These are phyloP conservation scores for Melangyna quadrimaculata DNA, from an alignment of 2,888 invertebrate genomes.

Conservation along the genomic window DNA sequence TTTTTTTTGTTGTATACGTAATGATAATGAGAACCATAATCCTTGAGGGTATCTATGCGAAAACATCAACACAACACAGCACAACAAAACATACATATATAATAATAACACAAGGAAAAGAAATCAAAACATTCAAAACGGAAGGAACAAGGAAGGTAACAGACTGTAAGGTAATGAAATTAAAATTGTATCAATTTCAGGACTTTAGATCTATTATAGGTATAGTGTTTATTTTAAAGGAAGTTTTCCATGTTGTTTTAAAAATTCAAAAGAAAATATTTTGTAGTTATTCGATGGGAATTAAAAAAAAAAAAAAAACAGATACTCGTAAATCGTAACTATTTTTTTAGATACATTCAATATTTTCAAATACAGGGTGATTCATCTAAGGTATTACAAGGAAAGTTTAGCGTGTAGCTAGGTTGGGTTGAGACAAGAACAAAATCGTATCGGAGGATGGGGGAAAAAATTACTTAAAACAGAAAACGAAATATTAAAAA, in stretches of 20 bases:
- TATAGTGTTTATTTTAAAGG: not conserved
- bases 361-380: no score
- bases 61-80: constrained; percentile 61
- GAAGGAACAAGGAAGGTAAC: constrained; percentile 71
- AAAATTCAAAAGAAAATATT: not conserved
- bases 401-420: no score
- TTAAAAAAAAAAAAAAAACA: not conserved
- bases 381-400: no score
- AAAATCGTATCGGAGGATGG: no score
- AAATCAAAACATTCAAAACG: constrained; percentile 67
- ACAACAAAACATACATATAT: constrained; percentile 25
- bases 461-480: no score
- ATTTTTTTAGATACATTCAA: no score
- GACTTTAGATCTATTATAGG: not conserved
- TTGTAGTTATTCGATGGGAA: constrained; percentile 7
- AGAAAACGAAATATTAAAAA: no score
- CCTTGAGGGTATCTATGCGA: constrained; percentile 63
- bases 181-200: constrained; percentile 63
- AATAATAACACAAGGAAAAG: constrained; percentile 46
- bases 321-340: no score
- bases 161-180: constrained; percentile 63
- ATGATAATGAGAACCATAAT: constrained; percentile 67
- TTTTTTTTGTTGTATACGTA: constrained; percentile 60
- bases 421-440: no score
- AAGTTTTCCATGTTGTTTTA: not conserved